Conservation (phyloP, 2,113 vertebrate species). For the Dicaeum eximium region DNA sequence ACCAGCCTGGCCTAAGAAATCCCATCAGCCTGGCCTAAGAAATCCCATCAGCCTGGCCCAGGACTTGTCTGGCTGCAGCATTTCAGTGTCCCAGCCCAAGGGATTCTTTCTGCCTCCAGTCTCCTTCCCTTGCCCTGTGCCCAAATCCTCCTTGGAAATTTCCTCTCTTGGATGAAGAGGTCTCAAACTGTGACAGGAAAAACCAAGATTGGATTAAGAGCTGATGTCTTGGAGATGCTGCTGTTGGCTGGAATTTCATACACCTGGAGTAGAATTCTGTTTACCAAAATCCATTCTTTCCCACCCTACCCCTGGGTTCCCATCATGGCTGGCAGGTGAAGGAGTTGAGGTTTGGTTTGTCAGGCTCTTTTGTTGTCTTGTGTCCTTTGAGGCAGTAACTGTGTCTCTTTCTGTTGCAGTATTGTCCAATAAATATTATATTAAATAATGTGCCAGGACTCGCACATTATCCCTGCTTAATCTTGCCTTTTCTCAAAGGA, state of each 20-base stretch:
- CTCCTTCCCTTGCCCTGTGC: not conserved
- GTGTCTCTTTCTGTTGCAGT: not conserved
- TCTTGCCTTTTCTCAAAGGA: not conserved
- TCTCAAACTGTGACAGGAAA: not conserved
- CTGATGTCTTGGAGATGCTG: not conserved
- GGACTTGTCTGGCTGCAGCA: accelerated
- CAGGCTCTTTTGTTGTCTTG: not conserved
- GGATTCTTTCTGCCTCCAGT: not conserved
- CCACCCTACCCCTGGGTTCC: not conserved
- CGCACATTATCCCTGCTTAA: accelerated
- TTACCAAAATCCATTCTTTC: not conserved
- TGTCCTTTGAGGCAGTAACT: not conserved
- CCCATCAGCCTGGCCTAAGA: not conserved
- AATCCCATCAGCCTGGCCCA: not conserved
- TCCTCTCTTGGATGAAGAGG: not conserved
- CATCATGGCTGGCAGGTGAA: not conserved
- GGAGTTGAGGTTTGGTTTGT: not conserved
- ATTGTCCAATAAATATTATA: not conserved
- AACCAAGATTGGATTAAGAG: not conserved
- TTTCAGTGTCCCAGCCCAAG: not conserved
- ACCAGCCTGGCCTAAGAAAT: not conserved
- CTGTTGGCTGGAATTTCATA: not conserved
- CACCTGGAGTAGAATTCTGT: not conserved
- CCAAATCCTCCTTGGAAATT: not conserved
- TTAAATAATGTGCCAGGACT: not conserved